These are phyloP conservation scores for Podarcis raffonei DNA, from an alignment of 2,113 vertebrate genomes.

Conservation along the genomic window DNA sequence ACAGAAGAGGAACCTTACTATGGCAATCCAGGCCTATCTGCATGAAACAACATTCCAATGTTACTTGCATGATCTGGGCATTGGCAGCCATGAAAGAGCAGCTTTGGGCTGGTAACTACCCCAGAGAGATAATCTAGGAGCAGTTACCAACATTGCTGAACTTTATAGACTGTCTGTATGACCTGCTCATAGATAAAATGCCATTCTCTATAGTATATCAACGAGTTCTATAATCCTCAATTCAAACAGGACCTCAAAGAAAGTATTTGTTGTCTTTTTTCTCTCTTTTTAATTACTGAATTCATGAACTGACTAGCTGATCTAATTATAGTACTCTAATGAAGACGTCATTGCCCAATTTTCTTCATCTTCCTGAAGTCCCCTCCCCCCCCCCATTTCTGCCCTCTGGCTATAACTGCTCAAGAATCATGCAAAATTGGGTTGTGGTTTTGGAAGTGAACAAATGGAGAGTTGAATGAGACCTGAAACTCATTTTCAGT, in stretches of 20 bases:
- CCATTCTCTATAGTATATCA: neutral
- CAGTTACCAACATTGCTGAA: neutral
- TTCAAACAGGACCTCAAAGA: neutral
- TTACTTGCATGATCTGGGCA: neutral
- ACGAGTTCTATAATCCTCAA: fast-evolving
- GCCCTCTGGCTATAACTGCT: constrained; percentile 49
- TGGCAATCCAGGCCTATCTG: neutral
- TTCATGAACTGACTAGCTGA: constrained; percentile 8
- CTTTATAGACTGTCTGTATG: neutral
- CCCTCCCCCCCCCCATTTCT: constrained; percentile 52
- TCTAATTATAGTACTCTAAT: fast-evolving
- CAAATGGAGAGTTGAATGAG: constrained; percentile 59
- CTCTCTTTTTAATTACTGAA: neutral
- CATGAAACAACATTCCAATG: neutral
- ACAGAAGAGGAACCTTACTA: neutral
- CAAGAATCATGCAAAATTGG: constrained; percentile 57
- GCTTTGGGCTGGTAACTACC: neutral
- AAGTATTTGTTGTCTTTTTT: neutral
- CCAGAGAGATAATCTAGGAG: neutral
- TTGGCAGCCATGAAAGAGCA: neutral
- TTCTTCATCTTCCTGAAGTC: constrained; percentile 9
- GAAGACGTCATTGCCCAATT: constrained; percentile 37
- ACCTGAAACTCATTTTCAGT: constrained; percentile 73
- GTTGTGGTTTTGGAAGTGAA: constrained; percentile 61
- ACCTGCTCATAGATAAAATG: neutral